Percentiles rank a stretch among this genome's conserved stretches.
These are phyloP conservation scores for Bombus difficillimus DNA, from an alignment of 1,140 invertebrate genomes.

Conservation along the genomic window DNA sequence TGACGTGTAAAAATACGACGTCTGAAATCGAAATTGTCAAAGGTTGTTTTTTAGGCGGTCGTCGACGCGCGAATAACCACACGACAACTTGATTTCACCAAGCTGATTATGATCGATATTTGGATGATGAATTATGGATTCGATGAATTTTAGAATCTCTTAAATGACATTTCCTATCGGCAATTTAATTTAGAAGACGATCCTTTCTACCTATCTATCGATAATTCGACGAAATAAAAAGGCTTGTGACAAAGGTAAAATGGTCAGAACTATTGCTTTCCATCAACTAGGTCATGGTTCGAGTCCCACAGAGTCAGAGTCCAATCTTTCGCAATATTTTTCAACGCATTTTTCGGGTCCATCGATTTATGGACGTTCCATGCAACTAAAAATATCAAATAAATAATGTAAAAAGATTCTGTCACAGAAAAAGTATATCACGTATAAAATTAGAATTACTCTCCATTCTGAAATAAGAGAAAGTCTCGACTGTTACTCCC, in stretches of 20 bases:
- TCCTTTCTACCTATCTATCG: too few species aligned
- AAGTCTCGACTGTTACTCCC: not conserved
- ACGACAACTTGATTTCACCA: not conserved
- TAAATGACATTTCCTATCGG: too few species aligned
- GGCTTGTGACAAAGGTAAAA: too few species aligned
- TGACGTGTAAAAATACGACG: conserved; percentile 1
- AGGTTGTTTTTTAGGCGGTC: not conserved
- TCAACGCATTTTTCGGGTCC: too few species aligned
- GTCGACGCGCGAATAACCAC: not conserved
- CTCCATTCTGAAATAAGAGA: not conserved
- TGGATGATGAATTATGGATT: not conserved
- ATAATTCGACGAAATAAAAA: too few species aligned
- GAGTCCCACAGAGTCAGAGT: too few species aligned
- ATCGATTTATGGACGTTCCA: too few species aligned
- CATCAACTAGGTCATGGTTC: too few species aligned
- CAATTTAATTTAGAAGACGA: too few species aligned
- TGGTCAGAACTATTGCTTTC: too few species aligned
- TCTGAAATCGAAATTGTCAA: not conserved
- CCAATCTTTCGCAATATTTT: too few species aligned
- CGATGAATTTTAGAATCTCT: not conserved
- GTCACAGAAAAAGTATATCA: not conserved
- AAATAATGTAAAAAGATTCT: not conserved
- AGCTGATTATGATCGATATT: not conserved
- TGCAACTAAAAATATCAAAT: not conserved
- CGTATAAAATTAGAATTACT: not conserved